Percentiles rank a stretch among this genome's conserved stretches.
These are phyloP conservation scores for Neofelis nebulosa DNA, from an alignment of 2,113 vertebrate genomes.

Conservation along the genomic window DNA sequence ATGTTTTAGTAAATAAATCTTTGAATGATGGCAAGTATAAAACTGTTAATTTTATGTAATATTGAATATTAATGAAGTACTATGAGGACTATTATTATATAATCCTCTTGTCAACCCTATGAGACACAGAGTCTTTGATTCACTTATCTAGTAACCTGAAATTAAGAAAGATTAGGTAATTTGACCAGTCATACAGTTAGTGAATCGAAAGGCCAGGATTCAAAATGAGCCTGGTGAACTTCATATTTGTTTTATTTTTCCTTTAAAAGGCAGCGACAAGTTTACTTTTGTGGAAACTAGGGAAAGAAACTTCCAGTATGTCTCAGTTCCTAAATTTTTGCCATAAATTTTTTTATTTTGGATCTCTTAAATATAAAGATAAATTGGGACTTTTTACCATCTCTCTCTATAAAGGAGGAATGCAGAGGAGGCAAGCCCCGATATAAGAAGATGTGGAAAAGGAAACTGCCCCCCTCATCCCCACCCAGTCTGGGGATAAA, in stretches of 20 bases:
- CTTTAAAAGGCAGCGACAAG: not conserved
- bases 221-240: not conserved
- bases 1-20: not conserved
- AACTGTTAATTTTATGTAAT: not conserved
- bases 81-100: not conserved
- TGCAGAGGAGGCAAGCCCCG: rapidly evolving
- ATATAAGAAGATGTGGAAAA: not conserved
- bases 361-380: not conserved
- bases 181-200: not conserved
- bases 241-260: not conserved
- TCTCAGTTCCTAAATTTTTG: not conserved
- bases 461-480: not conserved
- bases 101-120: not conserved
- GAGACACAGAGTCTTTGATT: not conserved
- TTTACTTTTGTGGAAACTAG: not conserved
- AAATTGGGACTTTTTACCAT: not conserved
- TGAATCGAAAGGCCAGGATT: not conserved
- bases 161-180: not conserved
- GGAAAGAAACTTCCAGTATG: not conserved
- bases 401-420: not conserved
- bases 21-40: not conserved
- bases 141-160: not conserved
- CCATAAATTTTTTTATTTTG: not conserved
- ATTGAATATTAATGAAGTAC: not conserved
- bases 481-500: not conserved